Percentiles rank a stretch among this genome's conserved stretches.
Evolutionary conservation across 2,797 vertebrate species (phyloP).

Genomic region (Alauda arvensis): DNA sequence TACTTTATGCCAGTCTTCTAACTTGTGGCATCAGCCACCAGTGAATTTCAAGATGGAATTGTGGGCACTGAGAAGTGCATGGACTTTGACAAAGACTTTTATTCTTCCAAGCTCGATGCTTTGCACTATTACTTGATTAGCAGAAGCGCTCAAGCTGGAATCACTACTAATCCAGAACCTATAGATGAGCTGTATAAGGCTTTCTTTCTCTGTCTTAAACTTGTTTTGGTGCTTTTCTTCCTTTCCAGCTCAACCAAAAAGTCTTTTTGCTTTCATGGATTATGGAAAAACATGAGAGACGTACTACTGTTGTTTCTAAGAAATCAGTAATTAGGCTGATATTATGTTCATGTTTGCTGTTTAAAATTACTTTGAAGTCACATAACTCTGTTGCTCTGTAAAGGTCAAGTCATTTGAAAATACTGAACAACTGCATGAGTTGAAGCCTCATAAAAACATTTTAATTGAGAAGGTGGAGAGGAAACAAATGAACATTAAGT

Average conservation of each 20-base stretch:
- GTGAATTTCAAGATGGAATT: not conserved
- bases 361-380: not conserved
- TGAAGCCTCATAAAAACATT: not conserved
- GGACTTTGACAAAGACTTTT: not conserved
- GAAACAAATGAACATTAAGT: not conserved
- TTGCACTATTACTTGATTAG: not conserved
- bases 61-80: not conserved
- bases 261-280: not conserved
- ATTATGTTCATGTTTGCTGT: not conserved
- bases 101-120: constrained; percentile 1
- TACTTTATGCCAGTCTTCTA: not conserved
- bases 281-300: not conserved
- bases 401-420: constrained; percentile 4
- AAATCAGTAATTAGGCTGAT: not conserved
- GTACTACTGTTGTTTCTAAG: not conserved
- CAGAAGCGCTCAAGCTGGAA: constrained; percentile 3
- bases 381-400: not conserved
- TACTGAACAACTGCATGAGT: not conserved
- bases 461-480: not conserved
- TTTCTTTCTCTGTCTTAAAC: not conserved
- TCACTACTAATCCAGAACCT: not conserved
- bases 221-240: not conserved
- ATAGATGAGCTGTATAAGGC: not conserved
- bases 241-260: not conserved
- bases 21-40: not conserved